Evolutionary conservation across 2,113 vertebrate genomes (phyloP).

Genomic region (Stigmatopora nigra): DNA sequence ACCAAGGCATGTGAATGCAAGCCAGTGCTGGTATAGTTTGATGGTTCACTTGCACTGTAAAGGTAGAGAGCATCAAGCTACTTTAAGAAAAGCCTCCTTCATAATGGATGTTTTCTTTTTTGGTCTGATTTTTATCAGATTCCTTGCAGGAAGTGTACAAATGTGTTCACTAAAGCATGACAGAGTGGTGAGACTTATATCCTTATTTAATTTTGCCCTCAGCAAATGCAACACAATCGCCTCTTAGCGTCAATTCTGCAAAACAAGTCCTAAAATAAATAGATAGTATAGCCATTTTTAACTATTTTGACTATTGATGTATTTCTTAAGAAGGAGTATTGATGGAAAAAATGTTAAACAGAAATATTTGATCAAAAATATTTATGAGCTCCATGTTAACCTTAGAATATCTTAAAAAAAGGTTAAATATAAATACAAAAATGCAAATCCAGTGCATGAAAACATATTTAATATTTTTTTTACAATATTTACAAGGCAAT

Average conservation of each 20-base stretch:
- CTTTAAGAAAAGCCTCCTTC: constrained; percentile 65
- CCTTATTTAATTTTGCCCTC: neutral
- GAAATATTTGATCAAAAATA: too few relatives aligned
- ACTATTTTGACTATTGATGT: too few relatives aligned
- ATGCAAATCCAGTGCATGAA: too few relatives aligned
- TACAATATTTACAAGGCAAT: too few relatives aligned
- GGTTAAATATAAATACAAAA: too few relatives aligned
- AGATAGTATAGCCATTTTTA: too few relatives aligned
- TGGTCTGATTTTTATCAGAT: constrained; percentile 49
- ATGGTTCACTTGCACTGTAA: constrained; percentile 63
- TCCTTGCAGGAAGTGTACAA: constrained; percentile 22
- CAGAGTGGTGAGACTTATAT: neutral
- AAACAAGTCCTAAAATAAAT: too few relatives aligned
- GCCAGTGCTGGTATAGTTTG: constrained; percentile 66
- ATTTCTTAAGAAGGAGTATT: too few relatives aligned
- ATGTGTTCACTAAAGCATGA: constrained; percentile 4
- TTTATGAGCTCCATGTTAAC: too few relatives aligned
- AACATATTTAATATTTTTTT: too few relatives aligned
- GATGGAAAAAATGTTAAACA: too few relatives aligned
- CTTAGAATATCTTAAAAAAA: too few relatives aligned
- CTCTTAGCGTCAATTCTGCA: neutral
- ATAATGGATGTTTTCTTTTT: constrained; percentile 56
- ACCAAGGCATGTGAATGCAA: constrained; percentile 59
- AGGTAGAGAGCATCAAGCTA: constrained; percentile 53
- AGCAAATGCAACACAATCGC: neutral